A percentile compares a stretch with the other conserved stretches of the same genome.
phyloP scores from a whole-genome alignment of 2,797 vertebrate genomes.

The Columba guinea region DNA sequence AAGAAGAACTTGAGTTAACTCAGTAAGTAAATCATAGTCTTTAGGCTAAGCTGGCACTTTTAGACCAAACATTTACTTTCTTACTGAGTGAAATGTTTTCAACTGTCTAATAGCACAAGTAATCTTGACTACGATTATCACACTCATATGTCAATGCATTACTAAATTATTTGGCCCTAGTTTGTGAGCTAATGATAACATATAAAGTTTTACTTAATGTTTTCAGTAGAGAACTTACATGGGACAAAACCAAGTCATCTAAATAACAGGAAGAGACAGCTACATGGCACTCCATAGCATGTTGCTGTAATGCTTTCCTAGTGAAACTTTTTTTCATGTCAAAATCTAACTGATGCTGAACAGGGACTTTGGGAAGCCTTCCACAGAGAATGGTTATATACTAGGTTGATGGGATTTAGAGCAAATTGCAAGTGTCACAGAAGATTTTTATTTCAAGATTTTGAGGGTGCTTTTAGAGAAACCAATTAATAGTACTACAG shows the following conservation, averaged over 20 bases:
- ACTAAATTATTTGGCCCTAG: neutral
- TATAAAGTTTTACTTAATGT: neutral
- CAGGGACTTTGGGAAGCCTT: neutral
- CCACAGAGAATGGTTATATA: neutral
- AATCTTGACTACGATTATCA: neutral
- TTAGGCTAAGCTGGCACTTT: neutral
- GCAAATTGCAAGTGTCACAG: neutral
- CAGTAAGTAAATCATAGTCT: neutral
- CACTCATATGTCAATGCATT: neutral
- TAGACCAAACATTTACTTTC: neutral
- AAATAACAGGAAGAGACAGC: neutral
- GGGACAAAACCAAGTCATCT: neutral
- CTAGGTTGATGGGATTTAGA: neutral
- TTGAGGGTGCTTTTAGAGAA: neutral
- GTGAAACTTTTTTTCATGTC: neutral
- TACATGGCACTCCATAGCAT: neutral
- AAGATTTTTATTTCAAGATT: neutral
- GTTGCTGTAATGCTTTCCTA: neutral
- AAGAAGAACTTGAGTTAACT: neutral
- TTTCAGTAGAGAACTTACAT: neutral
- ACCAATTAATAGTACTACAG: neutral
- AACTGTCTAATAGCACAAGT: neutral
- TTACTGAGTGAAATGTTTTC: neutral
- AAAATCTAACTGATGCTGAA: neutral
- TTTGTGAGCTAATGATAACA: neutral